Evolutionary conservation across 2,797 vertebrate genomes (phyloP).

Genomic region (Podarcis lilfordi): DNA sequence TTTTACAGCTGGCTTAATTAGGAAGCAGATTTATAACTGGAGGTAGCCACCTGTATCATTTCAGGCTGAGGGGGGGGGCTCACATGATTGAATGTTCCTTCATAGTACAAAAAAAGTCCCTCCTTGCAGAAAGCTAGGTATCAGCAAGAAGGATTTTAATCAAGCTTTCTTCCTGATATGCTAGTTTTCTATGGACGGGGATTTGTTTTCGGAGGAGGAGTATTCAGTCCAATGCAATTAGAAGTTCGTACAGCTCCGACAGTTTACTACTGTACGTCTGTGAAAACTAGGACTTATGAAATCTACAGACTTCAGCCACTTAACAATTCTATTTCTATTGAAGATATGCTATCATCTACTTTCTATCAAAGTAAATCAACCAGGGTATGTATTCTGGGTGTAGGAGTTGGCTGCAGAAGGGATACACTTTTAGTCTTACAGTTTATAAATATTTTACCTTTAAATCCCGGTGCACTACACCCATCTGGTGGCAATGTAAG

Average conservation of each 20-base stretch:
- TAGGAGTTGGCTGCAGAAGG: neutral
- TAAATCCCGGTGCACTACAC: slow-evolving; percentile 94
- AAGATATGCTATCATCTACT: neutral
- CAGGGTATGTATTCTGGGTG: neutral
- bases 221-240: neutral
- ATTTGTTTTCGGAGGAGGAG: neutral
- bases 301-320: neutral
- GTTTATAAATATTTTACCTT: slow-evolving; percentile 82
- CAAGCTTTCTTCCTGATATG: neutral
- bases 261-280: neutral
- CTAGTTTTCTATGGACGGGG: neutral
- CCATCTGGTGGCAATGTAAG: slow-evolving; percentile 98
- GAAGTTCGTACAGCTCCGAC: neutral
- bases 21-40: too few species aligned
- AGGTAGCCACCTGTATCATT: too few species aligned
- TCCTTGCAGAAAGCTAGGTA: neutral
- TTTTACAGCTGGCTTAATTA: too few species aligned
- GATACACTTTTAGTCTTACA: neutral
- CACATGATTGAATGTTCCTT: too few species aligned
- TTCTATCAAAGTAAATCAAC: neutral
- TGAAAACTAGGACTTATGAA: neutral
- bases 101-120: neutral
- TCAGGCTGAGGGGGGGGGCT: too few species aligned
- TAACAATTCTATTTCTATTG: neutral
- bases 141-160: too few species aligned